Evolutionary conservation across 1,140 invertebrate species (phyloP), one percentile per base, ranked within the genome.

Genomic region (Eufriesea mexicana): DNA sequence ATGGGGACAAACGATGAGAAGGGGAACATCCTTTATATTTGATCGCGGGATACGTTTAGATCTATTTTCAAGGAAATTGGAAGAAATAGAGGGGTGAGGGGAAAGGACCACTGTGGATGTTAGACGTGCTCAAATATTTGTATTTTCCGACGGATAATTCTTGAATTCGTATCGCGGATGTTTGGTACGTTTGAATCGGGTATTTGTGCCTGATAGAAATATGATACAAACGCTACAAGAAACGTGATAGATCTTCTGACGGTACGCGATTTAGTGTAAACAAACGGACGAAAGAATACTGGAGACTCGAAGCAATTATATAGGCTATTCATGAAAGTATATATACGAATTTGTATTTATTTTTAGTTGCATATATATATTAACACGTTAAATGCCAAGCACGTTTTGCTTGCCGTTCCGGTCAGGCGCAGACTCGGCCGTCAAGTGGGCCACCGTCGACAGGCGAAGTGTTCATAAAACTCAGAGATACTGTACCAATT

Each of bases 21-120:
- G 49, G 8, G 71, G 20, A 67, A 35, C 42, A 59, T 67, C n/a
- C 72, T 81, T 81, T 75, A 81, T 81, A 67, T 76, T 76, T 82
- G 62, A 82, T 82, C 79, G 51, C 9, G 49, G 72, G 51, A 75
- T 76, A 82, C 72, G 51, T 76, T 81, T 81, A 81, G 51, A 82
- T 82, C 73, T 49, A 59, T 76, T 76, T 76, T 54, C 62, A 49
- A 25, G 51, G 73, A n/a, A 82, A 68, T 67, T 67, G 72, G 35
- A 25, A 42, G 79, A 68, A 76, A 76, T 10, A 28, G n/a, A 14
- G 20, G 14, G 2, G n/a, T 0, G 7, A 35, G 18, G 28, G 16
- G 57, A 72, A 62, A 25, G 23, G 55, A 51, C 2, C 25, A 18
- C 25, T 2, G 5, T 4, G 2, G 18, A 61, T 51, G 77, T 79